phyloP scores from a whole-genome alignment of 2,888 invertebrate genomes.

The Amorpha juglandis region DNA sequence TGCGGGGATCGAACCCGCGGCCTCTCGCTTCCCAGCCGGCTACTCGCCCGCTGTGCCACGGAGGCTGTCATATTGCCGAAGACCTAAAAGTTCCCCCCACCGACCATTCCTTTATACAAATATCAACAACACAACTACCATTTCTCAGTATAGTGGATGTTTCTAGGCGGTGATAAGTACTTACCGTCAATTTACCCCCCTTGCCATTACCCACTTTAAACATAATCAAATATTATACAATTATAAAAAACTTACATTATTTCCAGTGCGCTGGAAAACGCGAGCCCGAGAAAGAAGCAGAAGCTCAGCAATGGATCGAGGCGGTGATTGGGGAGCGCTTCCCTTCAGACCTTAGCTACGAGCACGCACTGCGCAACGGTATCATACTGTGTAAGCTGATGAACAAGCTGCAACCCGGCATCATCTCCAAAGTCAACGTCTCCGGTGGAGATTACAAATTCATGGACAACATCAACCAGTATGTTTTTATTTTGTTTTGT shows the following conservation, averaged over 20 bases:
- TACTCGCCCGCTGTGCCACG: no score
- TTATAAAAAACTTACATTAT: slow-evolving; percentile 28
- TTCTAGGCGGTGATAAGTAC: no score
- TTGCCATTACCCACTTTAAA: no score
- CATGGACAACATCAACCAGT: slow-evolving; percentile 98
- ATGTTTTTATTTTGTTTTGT: slow-evolving; percentile 62
- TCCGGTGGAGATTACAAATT: slow-evolving; percentile 96
- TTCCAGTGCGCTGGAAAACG: slow-evolving; percentile 92
- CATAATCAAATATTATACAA: no score
- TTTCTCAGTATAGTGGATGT: no score
- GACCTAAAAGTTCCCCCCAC: no score
- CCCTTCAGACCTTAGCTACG: slow-evolving; percentile 88
- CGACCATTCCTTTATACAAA: no score
- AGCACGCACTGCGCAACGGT: slow-evolving; percentile 92
- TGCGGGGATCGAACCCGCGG: no score
- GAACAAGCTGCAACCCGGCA: slow-evolving; percentile 94
- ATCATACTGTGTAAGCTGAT: slow-evolving; percentile 94
- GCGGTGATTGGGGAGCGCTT: slow-evolving; percentile 91
- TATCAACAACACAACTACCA: no score
- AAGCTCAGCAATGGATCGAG: slow-evolving; percentile 95
- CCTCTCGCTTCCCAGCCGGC: no score
- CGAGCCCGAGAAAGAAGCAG: slow-evolving; percentile 90
- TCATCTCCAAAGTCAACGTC: slow-evolving; percentile 92
- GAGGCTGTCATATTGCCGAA: no score
- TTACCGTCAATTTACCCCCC: no score